These are phyloP conservation scores for Chrysolina americana DNA, from an alignment of 2,888 invertebrate species.

Conservation along the genomic window DNA sequence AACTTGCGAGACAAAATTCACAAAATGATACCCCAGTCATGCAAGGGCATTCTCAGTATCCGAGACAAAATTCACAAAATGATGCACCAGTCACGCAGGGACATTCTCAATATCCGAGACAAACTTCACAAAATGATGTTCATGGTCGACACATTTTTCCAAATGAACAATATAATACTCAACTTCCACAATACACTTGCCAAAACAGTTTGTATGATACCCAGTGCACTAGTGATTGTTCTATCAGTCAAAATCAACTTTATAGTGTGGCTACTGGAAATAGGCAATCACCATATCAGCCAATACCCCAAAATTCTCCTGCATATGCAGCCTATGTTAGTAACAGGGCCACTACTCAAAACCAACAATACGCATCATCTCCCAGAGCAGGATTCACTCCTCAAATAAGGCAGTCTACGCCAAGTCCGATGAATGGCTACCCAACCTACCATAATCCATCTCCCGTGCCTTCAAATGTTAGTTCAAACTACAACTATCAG, in stretches of 20 bases:
- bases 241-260: neutral
- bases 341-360: slow-evolving; percentile 21
- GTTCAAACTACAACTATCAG: slow-evolving; percentile 56
- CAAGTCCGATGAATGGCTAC: slow-evolving; percentile 53
- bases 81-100: neutral
- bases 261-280: slow-evolving; percentile 21
- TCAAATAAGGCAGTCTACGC: slow-evolving; percentile 56
- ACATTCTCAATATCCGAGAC: slow-evolving; percentile 34
- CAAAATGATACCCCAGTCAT: neutral
- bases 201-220: slow-evolving; percentile 40
- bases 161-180: slow-evolving; percentile 35
- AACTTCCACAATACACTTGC: slow-evolving; percentile 35
- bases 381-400: slow-evolving; percentile 44
- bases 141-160: slow-evolving; percentile 36
- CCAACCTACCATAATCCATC: slow-evolving; percentile 64
- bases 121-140: slow-evolving; percentile 39
- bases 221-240: slow-evolving; percentile 39
- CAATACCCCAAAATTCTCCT: slow-evolving; percentile 3
- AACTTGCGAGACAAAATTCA: slow-evolving; percentile 33
- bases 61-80: slow-evolving; percentile 36
- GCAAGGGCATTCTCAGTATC: slow-evolving; percentile 30
- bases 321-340: slow-evolving; percentile 16
- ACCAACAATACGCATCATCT: slow-evolving; percentile 45
- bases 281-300: slow-evolving; percentile 59
- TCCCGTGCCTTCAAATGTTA: slow-evolving; percentile 60